phyloP scores from a whole-genome alignment of 2,797 vertebrate genomes.

The Phrynocephalus vlangalii region DNA sequence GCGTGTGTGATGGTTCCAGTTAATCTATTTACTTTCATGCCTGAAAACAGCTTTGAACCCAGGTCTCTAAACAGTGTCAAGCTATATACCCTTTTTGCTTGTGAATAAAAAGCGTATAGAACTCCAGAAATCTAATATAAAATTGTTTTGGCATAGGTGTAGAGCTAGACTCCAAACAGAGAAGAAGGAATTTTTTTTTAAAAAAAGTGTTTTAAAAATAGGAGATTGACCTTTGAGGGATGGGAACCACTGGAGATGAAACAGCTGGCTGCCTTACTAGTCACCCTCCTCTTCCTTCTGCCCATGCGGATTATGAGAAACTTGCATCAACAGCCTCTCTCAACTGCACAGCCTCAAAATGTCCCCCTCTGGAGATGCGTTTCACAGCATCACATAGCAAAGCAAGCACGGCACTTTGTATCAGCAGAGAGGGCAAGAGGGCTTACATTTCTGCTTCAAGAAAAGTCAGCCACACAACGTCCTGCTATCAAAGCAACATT shows the following conservation, averaged over 20 bases:
- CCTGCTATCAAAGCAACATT: slow-evolving; percentile 22
- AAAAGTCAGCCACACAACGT: accelerated
- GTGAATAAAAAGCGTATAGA: accelerated
- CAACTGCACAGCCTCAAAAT: slow-evolving; percentile 36
- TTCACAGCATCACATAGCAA: not conserved
- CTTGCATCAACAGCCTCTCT: slow-evolving; percentile 54
- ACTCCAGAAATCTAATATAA: not conserved
- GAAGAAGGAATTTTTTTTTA: slow-evolving; percentile 11
- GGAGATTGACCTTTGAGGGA: slow-evolving; percentile 21
- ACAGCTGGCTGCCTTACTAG: slow-evolving; percentile 48
- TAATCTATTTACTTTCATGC: too few relatives aligned
- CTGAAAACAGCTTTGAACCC: too few relatives aligned
- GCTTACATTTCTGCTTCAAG: not conserved
- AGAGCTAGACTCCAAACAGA: not conserved
- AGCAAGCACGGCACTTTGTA: not conserved
- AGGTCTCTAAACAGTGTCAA: too few relatives aligned
- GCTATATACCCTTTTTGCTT: not conserved
- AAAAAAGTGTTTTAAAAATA: slow-evolving; percentile 8
- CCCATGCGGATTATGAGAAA: slow-evolving; percentile 3
- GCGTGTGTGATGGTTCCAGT: too few relatives aligned
- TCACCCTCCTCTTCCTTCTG: slow-evolving; percentile 32
- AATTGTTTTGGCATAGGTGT: not conserved
- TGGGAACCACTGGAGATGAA: slow-evolving; percentile 38
- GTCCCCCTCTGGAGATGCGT: not conserved
- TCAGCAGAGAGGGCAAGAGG: not conserved